Conservation (phyloP, 1,140 invertebrate species). For the Pteromalus puparum region DNA sequence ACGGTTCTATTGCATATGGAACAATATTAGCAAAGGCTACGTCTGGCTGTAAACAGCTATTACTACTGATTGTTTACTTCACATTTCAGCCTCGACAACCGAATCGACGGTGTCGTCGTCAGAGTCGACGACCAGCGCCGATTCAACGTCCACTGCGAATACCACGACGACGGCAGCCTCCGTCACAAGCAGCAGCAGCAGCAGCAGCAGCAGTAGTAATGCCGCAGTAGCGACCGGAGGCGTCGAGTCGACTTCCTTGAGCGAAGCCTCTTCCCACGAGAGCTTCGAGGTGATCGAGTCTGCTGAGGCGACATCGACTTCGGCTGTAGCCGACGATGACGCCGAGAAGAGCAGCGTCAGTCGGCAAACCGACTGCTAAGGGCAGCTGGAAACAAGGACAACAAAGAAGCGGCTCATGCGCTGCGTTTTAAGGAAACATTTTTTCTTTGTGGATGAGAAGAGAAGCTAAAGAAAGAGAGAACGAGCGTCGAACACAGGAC, state of each 20-base stretch:
- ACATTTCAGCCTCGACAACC: background rate
- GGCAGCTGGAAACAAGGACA: background rate
- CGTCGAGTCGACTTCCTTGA: constrained; percentile 5
- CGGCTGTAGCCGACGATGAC: too few species aligned
- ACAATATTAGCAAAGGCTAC: constrained; percentile 12
- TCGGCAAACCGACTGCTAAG: background rate
- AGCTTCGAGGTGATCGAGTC: constrained; percentile 62
- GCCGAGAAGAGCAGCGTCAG: background rate
- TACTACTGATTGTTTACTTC: background rate
- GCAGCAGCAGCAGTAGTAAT: background rate
- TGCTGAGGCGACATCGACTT: constrained; percentile 18
- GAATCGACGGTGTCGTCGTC: background rate
- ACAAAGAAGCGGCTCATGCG: background rate
- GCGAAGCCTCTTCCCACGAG: constrained; percentile 51
- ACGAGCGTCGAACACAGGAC: background rate
- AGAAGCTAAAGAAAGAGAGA: background rate
- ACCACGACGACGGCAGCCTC: background rate
- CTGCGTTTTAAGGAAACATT: background rate
- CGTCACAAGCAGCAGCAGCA: background rate
- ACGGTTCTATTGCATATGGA: too few species aligned
- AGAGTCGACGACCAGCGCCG: background rate
- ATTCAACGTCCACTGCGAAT: background rate
- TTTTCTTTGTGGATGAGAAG: background rate
- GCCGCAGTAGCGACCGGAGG: background rate
- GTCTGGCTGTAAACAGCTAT: background rate